A percentile compares a stretch with the other conserved stretches of the same genome.
These are phyloP conservation scores for Takifugu ocellatus DNA, from an alignment of 2,797 vertebrate genomes.

Conservation along the genomic window DNA sequence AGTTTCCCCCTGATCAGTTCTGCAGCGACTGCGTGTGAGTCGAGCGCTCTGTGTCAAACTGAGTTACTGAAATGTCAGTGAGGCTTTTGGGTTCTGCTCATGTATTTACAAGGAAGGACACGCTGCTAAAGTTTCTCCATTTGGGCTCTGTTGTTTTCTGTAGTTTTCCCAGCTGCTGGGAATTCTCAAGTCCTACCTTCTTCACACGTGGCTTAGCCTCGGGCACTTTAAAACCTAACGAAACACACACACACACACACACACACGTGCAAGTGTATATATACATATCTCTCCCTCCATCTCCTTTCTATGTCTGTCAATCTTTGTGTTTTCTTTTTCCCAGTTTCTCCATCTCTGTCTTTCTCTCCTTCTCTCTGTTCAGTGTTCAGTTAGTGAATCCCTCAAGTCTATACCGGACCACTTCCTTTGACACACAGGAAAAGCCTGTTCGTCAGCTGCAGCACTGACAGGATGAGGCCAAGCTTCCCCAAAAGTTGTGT, in stretches of 20 bases:
- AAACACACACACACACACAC: slow-evolving; percentile 2
- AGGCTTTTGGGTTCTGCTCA: slow-evolving; percentile 44
- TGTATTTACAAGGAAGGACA: slow-evolving; percentile 55
- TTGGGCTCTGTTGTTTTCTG: slow-evolving; percentile 61
- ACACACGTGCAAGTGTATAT: slow-evolving; percentile 4
- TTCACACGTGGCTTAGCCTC: slow-evolving; percentile 58
- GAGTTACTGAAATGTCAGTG: slow-evolving; percentile 48
- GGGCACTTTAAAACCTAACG: slow-evolving; percentile 53
- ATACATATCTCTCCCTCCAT: slow-evolving; percentile 6
- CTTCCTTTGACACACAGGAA: slow-evolving; percentile 68
- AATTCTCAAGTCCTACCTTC: slow-evolving; percentile 56
- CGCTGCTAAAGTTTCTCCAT: slow-evolving; percentile 61
- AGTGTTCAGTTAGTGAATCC: slow-evolving; percentile 64
- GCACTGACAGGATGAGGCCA: slow-evolving; percentile 73
- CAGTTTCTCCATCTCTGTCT: slow-evolving; percentile 28
- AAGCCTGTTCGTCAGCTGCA: slow-evolving; percentile 62
- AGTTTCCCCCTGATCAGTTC: slow-evolving; percentile 16
- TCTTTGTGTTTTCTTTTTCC: slow-evolving; percentile 1
- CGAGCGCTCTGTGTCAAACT: slow-evolving; percentile 31
- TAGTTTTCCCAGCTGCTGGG: slow-evolving; percentile 57
- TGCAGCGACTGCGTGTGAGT: slow-evolving; percentile 5
- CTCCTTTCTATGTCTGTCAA: slow-evolving; percentile 30
- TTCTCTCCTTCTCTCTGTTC: slow-evolving; percentile 35
- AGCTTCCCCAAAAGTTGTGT: slow-evolving; percentile 53
- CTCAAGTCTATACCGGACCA: slow-evolving; percentile 64